These are phyloP conservation scores for Trididemnum clinides DNA, from an alignment of 23 tunicate species.

Conservation along the genomic window DNA sequence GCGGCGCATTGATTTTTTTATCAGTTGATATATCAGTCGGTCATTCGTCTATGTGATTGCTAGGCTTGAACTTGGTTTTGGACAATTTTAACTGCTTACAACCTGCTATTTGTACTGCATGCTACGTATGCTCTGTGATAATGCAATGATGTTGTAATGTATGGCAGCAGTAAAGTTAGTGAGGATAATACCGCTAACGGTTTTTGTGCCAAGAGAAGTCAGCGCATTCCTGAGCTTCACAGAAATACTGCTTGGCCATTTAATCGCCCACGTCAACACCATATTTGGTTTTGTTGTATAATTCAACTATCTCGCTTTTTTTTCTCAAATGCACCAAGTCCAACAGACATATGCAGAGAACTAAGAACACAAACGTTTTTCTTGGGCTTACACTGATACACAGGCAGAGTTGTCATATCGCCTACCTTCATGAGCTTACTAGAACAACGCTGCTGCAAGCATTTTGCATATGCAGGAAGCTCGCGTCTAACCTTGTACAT, in stretches of 20 bases:
- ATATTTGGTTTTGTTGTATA: slow-evolving; percentile 15
- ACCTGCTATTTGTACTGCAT: too few relatives aligned
- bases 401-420: slow-evolving; percentile 15
- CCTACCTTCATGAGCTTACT: slow-evolving; percentile 32
- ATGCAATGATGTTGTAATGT: too few relatives aligned
- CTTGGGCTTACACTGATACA: slow-evolving; percentile 21
- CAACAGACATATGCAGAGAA: slow-evolving; percentile 15
- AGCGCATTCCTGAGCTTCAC: too few relatives aligned
- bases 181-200: too few relatives aligned
- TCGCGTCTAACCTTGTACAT: slow-evolving; percentile 19
- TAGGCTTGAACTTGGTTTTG: too few relatives aligned
- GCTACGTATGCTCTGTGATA: too few relatives aligned
- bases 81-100: too few relatives aligned
- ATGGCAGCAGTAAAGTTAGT: too few relatives aligned
- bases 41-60: too few relatives aligned
- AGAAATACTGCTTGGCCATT: slow-evolving; percentile 19
- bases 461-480: slow-evolving; percentile 32
- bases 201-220: too few relatives aligned
- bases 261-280: slow-evolving; percentile 14
- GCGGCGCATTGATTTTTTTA: not conserved
- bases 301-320: slow-evolving; percentile 22
- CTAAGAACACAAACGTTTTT: slow-evolving; percentile 20
- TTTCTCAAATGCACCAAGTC: slow-evolving; percentile 3
- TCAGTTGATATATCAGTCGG: too few relatives aligned
- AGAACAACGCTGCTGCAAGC: slow-evolving; percentile 15